Evolutionary conservation across 64 coral and sea anemone genomes (phyloP), one percentile per base, ranked within the genome.

Genomic region (Montipora foliosa): DNA sequence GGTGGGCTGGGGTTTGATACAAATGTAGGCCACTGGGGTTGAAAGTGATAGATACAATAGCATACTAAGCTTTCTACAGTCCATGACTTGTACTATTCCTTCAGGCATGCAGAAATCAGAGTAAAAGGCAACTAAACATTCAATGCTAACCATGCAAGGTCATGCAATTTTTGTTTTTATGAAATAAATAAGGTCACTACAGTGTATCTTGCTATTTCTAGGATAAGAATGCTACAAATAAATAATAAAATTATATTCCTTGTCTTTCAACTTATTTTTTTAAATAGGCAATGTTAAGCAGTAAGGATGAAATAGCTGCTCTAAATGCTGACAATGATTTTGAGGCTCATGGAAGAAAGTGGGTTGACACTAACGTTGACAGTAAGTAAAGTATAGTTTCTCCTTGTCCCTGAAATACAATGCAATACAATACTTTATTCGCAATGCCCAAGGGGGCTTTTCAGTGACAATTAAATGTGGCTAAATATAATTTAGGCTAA

Each of bases 181-280:
- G 0, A 75, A 75, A 75, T 75, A 71, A 71, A 71, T 20, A 71
- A 71, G 68, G 68, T 71, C 68, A 71, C 55, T 83, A 20, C 47
- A 59, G 59, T 59, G 24, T 83, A 83, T 13, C 17, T 83, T 57
- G 47, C 47, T 5, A 12, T 44, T 52, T 20, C 22, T 6, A 83
- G 11, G 50, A 44, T 5, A 17, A 60, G 4, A 29, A 29, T 29
- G 22, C 59, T 83, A 59, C 0, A 61, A 59, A 44, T 83, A 24
- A 57, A n/a, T 60, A 57, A 83, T 51, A 57, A 83, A 83, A 58
- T 83, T 83, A 44, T 62, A 71, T 83, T 83, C 11, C 50, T 83
- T 52, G 80, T 83, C 25, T 58, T 37, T 37, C 24, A 83, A 15
- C 1, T 37, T 25, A 83, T 22, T 83, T 9, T 82, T 83, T 25